Evolutionary conservation across 2,113 vertebrate species (phyloP), one percentile per base, ranked within the genome.

Genomic region (Sturnus vulgaris): DNA sequence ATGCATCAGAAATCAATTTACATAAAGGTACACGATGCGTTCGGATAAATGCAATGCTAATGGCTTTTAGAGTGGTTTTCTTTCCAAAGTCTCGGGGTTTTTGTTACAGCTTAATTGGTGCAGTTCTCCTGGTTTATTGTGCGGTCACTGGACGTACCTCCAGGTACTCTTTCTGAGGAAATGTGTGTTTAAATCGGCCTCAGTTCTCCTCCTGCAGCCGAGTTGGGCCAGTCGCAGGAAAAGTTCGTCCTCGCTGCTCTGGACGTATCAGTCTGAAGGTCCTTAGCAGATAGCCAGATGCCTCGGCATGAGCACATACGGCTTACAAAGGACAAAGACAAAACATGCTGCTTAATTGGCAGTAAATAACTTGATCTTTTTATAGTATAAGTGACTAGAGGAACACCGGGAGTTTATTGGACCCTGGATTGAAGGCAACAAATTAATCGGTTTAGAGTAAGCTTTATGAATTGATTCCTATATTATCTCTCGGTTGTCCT

Each of bases 1-100:
- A 98, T 98, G 98, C 98, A 98, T 98, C 98, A 98, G 98, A 98
- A 98, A 98, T 98, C 98, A 98, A 98, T 98, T 98, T 98, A 98
- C 98, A 98, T 98, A 98, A 98, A 98, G 98, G 98, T 98, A 98
- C 98, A 98, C 96, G 98, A 98, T 98, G 98, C 98, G 97, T 98
- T 98, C 93, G 97, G 98, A 98, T 98, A 98, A 98, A 98, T 98
- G 98, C 97, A 97, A 98, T 97, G 98, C 98, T 98, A 98, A 98
- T 98, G 98, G 98, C 97, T 98, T 98, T 98, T 98, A 98, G 98
- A 98, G 98, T 98, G 98, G 98, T 97, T 98, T 98, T 98, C 97
- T 97, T 98, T 98, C 97, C 98, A 97, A 98, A 98, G 98, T 98
- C 98, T 97, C 96, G 57, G 98, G 98, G 98, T 98, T 98, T 97